Base-by-base conservation (phyloP, 2,113 vertebrate species). In the Labeo rohita region DNA sequence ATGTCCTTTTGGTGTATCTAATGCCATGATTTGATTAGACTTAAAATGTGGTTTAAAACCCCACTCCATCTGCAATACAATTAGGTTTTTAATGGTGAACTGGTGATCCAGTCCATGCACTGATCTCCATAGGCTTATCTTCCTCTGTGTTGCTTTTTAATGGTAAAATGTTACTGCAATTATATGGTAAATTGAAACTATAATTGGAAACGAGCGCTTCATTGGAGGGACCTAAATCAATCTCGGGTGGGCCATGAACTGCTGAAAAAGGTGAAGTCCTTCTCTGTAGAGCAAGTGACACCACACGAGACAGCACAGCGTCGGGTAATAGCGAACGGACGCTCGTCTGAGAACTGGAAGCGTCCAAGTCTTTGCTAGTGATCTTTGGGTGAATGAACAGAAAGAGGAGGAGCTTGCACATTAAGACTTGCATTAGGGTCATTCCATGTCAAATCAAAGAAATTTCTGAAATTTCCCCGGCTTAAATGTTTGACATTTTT, bases 21-120 rank as follows among this genome's bases (percentile, higher is more conserved):
- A 89, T 84, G 84, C 89, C 89, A 89, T 92, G 90, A 93, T 93
- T 92, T 93, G 93, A 94, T 93, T 94, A 91, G 91, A 91, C 91
- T 92, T 93, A 90, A 94, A 94, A 93, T 90, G 90, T 82, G 90
- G 90, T 92, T 93, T 91, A 89, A 91, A 92, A 93, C 54, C 61
- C 18, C 70, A 80, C 88, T 85, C 83, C 87, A 90, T 86, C 85
- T 74, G 85, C 84, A 92, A 89, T 78, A 92, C 91, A 93, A 92
- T 94, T 93, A 94, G 90, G 85, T 89, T 86, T 84, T 88, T 90
- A 93, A 90, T 85, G 85, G 90, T 89, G 90, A 93, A 91, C 90
- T 74, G 84, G 90, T 90, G 93, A 93, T 91, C 89, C 89, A 85
- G 78, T 90, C 85, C 88, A 75, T 87, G 87, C 87, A 89, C 88